A percentile compares a stretch with the other conserved stretches of the same genome.
phyloP scores from a whole-genome alignment of 2,797 vertebrate species.

The Eurystomus glaucurus region DNA sequence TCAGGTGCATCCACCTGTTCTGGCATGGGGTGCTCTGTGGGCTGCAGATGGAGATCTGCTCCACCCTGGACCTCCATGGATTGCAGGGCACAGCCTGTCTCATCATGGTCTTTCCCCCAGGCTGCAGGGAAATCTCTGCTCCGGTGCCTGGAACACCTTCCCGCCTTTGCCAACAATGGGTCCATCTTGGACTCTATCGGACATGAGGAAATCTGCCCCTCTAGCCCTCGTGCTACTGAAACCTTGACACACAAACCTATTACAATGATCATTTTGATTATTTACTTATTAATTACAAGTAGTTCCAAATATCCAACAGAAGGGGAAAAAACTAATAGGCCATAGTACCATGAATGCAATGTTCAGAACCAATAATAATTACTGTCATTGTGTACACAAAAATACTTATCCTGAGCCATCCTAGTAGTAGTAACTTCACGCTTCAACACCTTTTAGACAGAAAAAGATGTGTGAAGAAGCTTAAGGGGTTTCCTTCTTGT shows the following conservation, averaged over 20 bases:
- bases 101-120: not conserved
- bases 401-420: not conserved
- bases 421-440: not conserved
- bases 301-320: not conserved
- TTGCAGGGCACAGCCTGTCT: too few species aligned
- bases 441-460: conserved; percentile 8
- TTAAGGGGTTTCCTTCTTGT: conserved; percentile 20
- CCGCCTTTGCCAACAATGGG: not conserved
- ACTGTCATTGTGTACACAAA: not conserved
- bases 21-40: too few species aligned
- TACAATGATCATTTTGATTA: not conserved
- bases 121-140: not conserved
- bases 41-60: too few species aligned
- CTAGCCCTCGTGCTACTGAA: not conserved
- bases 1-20: rapidly evolving
- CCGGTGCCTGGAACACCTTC: rapidly evolving
- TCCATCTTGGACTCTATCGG: not conserved
- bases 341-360: rapidly evolving
- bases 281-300: not conserved
- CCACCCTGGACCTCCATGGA: too few species aligned
- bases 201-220: not conserved
- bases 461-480: not conserved
- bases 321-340: not conserved
- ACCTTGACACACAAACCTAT: not conserved
- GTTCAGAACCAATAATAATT: not conserved